These are phyloP conservation scores for Eremobia ochroleuca DNA, from an alignment of 2,888 invertebrate genomes.

Conservation along the genomic window DNA sequence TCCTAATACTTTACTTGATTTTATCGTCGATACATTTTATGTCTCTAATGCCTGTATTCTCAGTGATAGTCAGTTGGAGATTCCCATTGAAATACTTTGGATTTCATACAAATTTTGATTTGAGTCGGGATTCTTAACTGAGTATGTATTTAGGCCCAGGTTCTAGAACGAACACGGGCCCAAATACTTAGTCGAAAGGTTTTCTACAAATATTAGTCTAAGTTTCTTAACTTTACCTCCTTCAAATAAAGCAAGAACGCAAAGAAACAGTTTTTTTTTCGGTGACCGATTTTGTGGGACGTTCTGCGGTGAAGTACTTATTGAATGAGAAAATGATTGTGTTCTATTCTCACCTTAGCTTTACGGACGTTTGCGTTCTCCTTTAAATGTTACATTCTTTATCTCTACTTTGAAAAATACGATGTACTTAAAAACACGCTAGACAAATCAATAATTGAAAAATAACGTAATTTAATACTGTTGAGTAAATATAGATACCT, in stretches of 20 bases:
- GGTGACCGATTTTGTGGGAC: not conserved
- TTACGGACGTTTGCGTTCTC: not conserved
- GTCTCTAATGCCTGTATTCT: conserved; percentile 37
- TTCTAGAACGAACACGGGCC: conserved; percentile 40
- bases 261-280: not conserved
- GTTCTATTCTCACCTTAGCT: no score
- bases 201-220: conserved; percentile 18
- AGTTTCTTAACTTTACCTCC: conserved; percentile 12
- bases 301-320: not conserved
- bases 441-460: not conserved
- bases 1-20: not conserved
- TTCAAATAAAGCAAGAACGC: conserved; percentile 11
- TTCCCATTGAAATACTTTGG: not conserved
- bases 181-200: conserved; percentile 8
- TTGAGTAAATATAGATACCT: not conserved
- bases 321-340: not conserved
- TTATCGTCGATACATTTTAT: not conserved
- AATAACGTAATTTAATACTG: conserved; percentile 8
- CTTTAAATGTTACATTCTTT: conserved; percentile 4
- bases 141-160: not conserved
- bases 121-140: conserved; percentile 2
- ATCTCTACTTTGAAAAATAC: conserved; percentile 1
- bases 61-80: not conserved
- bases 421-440: not conserved
- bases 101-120: not conserved